Evolutionary conservation across 1,140 invertebrate genomes (phyloP).

Genomic region (Drosophila ercepeae): DNA sequence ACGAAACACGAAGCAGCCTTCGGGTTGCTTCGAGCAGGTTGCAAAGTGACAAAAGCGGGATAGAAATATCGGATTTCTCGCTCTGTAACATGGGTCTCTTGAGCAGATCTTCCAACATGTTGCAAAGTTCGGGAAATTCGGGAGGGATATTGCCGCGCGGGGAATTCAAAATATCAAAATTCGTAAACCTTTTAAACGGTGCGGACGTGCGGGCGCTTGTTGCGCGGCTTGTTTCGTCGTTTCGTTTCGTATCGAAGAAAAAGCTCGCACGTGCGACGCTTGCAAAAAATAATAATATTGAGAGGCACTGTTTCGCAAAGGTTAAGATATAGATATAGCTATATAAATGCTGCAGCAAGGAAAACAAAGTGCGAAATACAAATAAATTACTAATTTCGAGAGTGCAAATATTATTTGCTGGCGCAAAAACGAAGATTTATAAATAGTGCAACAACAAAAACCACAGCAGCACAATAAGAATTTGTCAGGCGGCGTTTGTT

Average conservation of each 20-base stretch:
- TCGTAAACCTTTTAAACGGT: not conserved
- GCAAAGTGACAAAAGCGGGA: too few species aligned
- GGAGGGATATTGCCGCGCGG: too few species aligned
- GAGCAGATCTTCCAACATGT: too few species aligned
- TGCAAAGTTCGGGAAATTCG: too few species aligned
- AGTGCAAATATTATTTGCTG: slow-evolving; percentile 54
- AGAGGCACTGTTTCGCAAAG: not conserved
- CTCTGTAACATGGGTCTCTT: too few species aligned
- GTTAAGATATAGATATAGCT: slow-evolving; percentile 1
- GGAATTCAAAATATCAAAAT: too few species aligned
- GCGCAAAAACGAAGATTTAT: slow-evolving; percentile 57
- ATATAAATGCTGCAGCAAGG: too few species aligned
- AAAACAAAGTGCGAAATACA: slow-evolving; percentile 8
- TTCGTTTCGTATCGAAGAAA: slow-evolving; percentile 16
- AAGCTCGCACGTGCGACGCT: slow-evolving; percentile 55
- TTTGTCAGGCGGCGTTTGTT: slow-evolving; percentile 66
- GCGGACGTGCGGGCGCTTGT: not conserved
- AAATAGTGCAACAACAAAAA: slow-evolving; percentile 71
- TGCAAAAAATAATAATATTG: slow-evolving; percentile 25
- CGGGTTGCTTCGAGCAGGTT: too few species aligned
- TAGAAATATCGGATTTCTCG: too few species aligned
- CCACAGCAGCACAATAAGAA: slow-evolving; percentile 56
- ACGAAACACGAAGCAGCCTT: too few species aligned
- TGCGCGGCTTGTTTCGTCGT: too few species aligned
- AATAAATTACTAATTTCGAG: not conserved